Evolutionary conservation across 2,113 vertebrate genomes (phyloP).

Genomic region (Ptilorrhoa leucosticta): DNA sequence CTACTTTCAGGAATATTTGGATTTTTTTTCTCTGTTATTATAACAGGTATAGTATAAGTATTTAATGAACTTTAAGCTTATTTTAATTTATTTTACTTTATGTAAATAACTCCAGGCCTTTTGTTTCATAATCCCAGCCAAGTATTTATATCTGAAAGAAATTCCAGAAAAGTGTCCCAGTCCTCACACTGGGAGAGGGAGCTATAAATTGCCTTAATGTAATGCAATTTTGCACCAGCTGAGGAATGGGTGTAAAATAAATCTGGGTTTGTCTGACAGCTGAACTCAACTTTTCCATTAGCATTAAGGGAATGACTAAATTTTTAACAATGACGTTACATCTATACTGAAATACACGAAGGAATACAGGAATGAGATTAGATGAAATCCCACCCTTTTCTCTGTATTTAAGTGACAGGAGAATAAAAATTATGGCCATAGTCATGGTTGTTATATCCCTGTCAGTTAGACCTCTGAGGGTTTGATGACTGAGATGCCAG

Average conservation of each 20-base stretch:
- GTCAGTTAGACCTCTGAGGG: neutral
- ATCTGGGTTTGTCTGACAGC: neutral
- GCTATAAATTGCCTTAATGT: neutral
- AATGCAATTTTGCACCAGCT: neutral
- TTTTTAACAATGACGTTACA: neutral
- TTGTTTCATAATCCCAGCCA: constrained; percentile 14
- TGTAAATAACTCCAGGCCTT: constrained; percentile 46
- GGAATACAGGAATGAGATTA: neutral
- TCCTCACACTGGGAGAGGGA: neutral
- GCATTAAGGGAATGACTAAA: neutral
- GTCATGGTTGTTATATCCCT: neutral
- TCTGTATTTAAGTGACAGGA: neutral
- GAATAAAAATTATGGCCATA: neutral
- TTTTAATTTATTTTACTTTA: constrained; percentile 49
- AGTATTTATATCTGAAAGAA: neutral
- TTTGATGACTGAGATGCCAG: neutral
- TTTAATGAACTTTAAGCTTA: constrained; percentile 62
- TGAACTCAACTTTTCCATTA: neutral
- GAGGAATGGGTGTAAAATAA: neutral
- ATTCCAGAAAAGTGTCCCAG: neutral
- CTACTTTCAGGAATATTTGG: constrained; percentile 17
- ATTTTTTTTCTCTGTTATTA: constrained; percentile 23
- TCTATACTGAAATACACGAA: neutral
- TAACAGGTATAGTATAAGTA: constrained; percentile 55
- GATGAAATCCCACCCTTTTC: neutral